A percentile compares a stretch with the other conserved stretches of the same genome.
phyloP scores from a whole-genome alignment of 35 echinoderm and acorn worm species.

The Antedon bifida region DNA sequence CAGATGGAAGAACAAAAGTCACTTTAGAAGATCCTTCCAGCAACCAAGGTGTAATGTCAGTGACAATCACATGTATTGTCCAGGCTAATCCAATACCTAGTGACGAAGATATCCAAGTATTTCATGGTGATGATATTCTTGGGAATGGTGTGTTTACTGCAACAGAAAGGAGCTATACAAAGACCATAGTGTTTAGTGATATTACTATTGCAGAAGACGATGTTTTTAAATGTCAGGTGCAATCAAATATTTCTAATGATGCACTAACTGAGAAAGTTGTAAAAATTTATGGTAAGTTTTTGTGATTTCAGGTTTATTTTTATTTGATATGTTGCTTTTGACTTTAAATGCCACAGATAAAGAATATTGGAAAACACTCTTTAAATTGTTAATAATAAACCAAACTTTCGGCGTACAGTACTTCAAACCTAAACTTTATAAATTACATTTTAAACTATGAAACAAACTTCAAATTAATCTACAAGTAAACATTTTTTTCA shows the following conservation, averaged over 20 bases:
- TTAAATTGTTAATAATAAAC: no score
- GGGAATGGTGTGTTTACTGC: neutral
- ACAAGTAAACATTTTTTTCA: no score
- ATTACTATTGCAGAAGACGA: neutral
- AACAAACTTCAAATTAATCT: no score
- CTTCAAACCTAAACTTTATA: no score
- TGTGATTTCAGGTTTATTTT: no score
- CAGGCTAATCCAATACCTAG: neutral
- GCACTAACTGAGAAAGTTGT: neutral
- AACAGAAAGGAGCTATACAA: neutral
- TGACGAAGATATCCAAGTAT: neutral
- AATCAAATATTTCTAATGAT: neutral
- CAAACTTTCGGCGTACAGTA: no score
- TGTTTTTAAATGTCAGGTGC: neutral
- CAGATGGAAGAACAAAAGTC: neutral
- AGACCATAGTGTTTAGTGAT: neutral
- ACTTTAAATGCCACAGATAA: no score
- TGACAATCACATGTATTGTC: neutral
- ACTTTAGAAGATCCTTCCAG: neutral
- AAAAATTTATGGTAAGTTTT: neutral
- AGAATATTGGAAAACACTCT: no score
- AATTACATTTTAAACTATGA: no score
- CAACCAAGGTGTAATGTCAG: neutral
- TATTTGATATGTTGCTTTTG: no score
- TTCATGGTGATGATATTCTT: neutral